A percentile compares a stretch with the other conserved stretches of the same genome.
Conservation (phyloP, 2,113 vertebrate species). For the Vimba vimba region DNA sequence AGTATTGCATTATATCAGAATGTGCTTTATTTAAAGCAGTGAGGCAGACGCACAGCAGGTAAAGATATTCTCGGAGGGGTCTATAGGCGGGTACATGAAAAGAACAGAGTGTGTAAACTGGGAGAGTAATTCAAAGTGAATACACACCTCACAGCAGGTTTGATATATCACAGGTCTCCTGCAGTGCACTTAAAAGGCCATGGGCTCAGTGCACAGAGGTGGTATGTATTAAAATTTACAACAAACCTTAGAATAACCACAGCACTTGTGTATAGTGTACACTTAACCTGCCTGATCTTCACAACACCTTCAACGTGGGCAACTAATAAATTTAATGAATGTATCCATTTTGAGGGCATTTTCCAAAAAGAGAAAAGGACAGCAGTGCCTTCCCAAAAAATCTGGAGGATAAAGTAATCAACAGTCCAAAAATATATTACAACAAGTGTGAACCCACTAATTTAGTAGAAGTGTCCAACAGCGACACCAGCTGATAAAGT, state of each 20-base stretch:
- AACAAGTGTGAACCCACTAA: background rate
- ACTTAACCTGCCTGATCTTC: conserved; percentile 25
- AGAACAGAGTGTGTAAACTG: conserved; percentile 37
- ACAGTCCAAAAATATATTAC: background rate
- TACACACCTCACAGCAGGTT: conserved; percentile 39
- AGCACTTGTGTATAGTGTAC: conserved; percentile 4
- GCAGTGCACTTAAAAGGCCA: conserved; percentile 37
- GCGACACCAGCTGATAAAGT: background rate
- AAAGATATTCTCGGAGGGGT: conserved; percentile 45
- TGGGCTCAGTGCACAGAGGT: conserved; percentile 6
- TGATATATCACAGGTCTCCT: conserved; percentile 20
- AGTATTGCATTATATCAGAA: conserved; percentile 67
- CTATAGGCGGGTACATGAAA: conserved; percentile 37
- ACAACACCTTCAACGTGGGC: background rate
- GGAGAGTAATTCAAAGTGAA: conserved; percentile 44
- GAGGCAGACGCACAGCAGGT: conserved; percentile 36
- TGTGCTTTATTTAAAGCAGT: conserved; percentile 57
- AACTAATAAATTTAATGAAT: background rate
- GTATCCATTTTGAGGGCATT: background rate
- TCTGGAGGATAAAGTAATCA: background rate
- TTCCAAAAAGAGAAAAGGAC: background rate
- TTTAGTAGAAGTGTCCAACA: background rate
- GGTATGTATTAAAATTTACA: conserved; percentile 12
- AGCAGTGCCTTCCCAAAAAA: background rate
- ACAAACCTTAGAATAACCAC: conserved; percentile 19